A percentile compares a stretch with the other conserved stretches of the same genome.
Evolutionary conservation across 2,113 vertebrate species (phyloP).

Genomic region (Saccopteryx leptura): DNA sequence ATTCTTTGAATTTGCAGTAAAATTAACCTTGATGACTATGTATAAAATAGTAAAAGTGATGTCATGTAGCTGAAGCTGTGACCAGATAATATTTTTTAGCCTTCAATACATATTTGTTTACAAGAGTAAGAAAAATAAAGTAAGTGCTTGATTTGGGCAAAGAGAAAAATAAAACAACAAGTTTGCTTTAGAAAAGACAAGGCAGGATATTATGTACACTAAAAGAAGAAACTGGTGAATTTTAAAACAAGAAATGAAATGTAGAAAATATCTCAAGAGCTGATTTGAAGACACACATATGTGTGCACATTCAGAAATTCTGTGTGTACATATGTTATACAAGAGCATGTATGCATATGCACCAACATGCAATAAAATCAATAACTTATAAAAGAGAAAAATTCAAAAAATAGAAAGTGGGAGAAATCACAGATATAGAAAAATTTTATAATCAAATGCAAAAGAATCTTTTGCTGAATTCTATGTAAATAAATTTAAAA

Average conservation of each 20-base stretch:
- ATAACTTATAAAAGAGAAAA: not conserved
- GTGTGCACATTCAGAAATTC: not conserved
- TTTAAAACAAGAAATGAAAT: not conserved
- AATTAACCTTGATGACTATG: not conserved
- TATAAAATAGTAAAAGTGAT: not conserved
- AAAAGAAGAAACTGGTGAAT: not conserved
- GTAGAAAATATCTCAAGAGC: not conserved
- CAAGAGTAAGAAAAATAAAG: not conserved
- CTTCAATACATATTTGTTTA: not conserved
- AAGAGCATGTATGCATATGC: too few relatives aligned
- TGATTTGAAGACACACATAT: not conserved
- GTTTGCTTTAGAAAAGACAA: not conserved
- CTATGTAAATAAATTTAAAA: not conserved
- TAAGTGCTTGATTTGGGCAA: not conserved
- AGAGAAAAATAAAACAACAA: not conserved
- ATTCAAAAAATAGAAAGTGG: not conserved
- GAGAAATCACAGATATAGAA: not conserved
- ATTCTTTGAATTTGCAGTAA: not conserved
- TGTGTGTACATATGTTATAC: rapidly evolving
- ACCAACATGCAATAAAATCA: not conserved
- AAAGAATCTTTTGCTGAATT: slow-evolving; percentile 5
- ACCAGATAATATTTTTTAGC: not conserved
- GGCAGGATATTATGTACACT: not conserved
- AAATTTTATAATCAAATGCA: not conserved
- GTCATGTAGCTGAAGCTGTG: not conserved